phyloP scores from a whole-genome alignment of 2,797 vertebrate genomes.

The Hippoglossus hippoglossus region DNA sequence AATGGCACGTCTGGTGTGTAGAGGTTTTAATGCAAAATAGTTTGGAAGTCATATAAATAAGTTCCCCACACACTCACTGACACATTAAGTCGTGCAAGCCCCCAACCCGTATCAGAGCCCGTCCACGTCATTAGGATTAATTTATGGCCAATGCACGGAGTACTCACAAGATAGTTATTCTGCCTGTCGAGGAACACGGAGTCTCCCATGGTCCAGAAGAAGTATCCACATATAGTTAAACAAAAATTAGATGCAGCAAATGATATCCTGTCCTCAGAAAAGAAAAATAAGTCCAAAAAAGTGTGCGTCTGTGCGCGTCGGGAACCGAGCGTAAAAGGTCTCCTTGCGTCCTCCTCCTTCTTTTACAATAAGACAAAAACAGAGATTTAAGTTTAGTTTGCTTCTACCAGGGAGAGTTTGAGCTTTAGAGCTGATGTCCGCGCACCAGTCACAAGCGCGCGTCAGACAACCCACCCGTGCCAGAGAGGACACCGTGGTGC shows the following conservation, averaged over 20 bases:
- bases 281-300: conserved; percentile 33
- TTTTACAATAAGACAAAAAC: not conserved
- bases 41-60: not conserved
- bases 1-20: not conserved
- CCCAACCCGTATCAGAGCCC: not conserved
- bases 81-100: not conserved
- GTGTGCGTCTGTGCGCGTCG: conserved; percentile 13
- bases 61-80: not conserved
- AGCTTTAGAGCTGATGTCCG: conserved; percentile 30
- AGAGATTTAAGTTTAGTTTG: not conserved
- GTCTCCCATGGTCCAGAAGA: conserved; percentile 80
- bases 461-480: conserved; percentile 46
- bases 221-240: conserved; percentile 79
- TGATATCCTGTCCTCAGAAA: conserved; percentile 35
- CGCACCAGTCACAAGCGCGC: conserved; percentile 35
- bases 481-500: conserved; percentile 59
- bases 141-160: conserved; percentile 27
- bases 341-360: conserved; percentile 9
- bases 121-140: conserved; percentile 6
- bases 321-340: conserved; percentile 2
- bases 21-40: not conserved
- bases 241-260: conserved; percentile 37
- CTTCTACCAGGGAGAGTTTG: not conserved
- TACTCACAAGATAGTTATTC: conserved; percentile 85
- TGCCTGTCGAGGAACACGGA: conserved; percentile 86